Evolutionary conservation across 2,113 vertebrate genomes (phyloP), one percentile per base, ranked within the genome.

Genomic region (Cyanoliseus patagonus): DNA sequence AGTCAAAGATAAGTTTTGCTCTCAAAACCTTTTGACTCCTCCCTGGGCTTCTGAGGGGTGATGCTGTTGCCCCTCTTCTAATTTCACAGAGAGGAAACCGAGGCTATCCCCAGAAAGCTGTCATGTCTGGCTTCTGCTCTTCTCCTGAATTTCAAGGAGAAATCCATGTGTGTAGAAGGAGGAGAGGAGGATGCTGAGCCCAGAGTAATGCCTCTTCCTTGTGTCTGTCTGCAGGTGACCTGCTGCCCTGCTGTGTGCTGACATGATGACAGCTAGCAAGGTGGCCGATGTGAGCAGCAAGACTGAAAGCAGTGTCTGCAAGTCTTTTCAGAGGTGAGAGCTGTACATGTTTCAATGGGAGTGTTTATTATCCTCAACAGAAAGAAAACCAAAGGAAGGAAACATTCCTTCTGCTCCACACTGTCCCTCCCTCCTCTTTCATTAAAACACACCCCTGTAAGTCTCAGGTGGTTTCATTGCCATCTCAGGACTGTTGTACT

Each of bases 251-350:
- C 97, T 96, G 79, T 87, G 97, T 98, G 99, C 98, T 99, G 99
- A 98, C 99, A 98, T 97, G 94, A 99, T 99, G 99, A 99, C 98
- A 76, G 98, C 98, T 82, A 98, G 97, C 96, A 96, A 97, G 97
- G 98, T 28, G 25, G 97, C 98, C 96, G 94, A 98, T 94, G 98
- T 97, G 98, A 99, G 98, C 98, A 98, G 98, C 95, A 98, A 98
- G 97, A 98, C 98, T 93, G 98, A 98, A 97, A 98, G 97, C 98
- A 97, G 96, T 91, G 97, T 98, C 98, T 98, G 97, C 98, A 98
- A 97, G 95, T 95, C 97, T 92, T 90, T 95, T 92, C 98, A 98
- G 98, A 98, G 98, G 99, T 99, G 97, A 94, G 98, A 92, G 28
- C 27, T 91, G 68, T 42, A n/a, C 33, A 8, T 25, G 17, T 55